A percentile compares a stretch with the other conserved stretches of the same genome.
Conservation (phyloP, 2,888 invertebrate species). For the Onthophagus sagittarius region DNA sequence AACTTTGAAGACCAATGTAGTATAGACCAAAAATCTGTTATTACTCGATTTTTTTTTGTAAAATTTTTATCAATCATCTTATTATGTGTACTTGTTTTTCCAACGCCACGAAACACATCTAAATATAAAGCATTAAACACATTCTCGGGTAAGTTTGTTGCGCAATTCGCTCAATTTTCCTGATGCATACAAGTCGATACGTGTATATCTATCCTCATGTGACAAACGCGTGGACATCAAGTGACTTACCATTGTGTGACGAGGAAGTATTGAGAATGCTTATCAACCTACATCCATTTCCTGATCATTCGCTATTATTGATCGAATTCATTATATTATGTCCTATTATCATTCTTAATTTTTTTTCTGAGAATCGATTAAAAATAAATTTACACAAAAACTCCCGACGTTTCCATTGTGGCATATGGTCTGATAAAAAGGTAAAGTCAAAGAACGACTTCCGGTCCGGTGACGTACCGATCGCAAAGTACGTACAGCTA, state of each 20-base stretch:
- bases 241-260: not conserved
- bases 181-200: not conserved
- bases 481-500: conserved; percentile 41
- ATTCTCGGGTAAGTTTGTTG: not conserved
- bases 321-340: not conserved
- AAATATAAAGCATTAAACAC: not conserved
- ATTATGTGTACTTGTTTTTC: not conserved
- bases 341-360: too few relatives aligned
- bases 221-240: not conserved
- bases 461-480: conserved; percentile 30
- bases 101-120: not conserved
- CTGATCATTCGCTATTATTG: not conserved
- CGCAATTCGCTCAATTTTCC: not conserved
- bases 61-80: too few relatives aligned
- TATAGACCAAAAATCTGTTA: too few relatives aligned
- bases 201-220: not conserved
- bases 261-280: not conserved
- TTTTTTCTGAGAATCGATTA: not conserved
- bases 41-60: too few relatives aligned
- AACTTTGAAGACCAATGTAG: too few relatives aligned
- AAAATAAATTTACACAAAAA: not conserved
- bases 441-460: conserved; percentile 26
- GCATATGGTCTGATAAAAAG: conserved; percentile 39
- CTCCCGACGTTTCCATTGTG: conserved; percentile 28
- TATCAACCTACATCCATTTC: not conserved